Evolutionary conservation across 2,888 invertebrate genomes (phyloP).

Genomic region (Hedya salicella): DNA sequence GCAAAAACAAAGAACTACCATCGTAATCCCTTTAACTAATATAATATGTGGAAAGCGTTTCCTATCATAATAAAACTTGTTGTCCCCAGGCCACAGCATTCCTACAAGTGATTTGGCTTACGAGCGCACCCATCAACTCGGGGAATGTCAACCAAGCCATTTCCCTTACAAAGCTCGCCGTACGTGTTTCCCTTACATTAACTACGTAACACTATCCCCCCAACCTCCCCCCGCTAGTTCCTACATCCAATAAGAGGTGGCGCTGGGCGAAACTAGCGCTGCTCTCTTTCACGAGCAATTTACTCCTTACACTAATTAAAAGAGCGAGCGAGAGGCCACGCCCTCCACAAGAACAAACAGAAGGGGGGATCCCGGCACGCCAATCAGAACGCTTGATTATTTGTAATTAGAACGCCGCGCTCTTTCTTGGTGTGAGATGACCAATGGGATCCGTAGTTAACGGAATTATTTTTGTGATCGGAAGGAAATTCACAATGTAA

Average conservation of each 20-base stretch:
- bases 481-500: conserved; percentile 66
- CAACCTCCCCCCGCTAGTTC: conserved; percentile 68
- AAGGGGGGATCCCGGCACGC: conserved; percentile 73
- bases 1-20: conserved; percentile 12
- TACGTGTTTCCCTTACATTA: conserved; percentile 83
- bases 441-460: conserved; percentile 80
- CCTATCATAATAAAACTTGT: conserved; percentile 44
- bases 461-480: conserved; percentile 63
- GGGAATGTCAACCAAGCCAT: conserved; percentile 77
- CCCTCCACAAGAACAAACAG: conserved; percentile 82
- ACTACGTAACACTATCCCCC: conserved; percentile 80
- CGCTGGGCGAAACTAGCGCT: conserved; percentile 74
- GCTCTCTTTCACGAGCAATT: conserved; percentile 83
- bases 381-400: conserved; percentile 83
- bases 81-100: conserved; percentile 47
- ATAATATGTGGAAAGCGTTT: conserved; percentile 42
- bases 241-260: conserved; percentile 83
- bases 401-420: conserved; percentile 83
- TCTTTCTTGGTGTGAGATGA: conserved; percentile 78
- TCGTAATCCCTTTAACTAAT: conserved; percentile 39
- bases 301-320: conserved; percentile 86
- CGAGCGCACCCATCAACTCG: conserved; percentile 68
- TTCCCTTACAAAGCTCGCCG: conserved; percentile 76
- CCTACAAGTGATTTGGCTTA: conserved; percentile 68
- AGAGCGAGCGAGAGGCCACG: conserved; percentile 82